Evolutionary conservation across 2,113 vertebrate genomes (phyloP).

Genomic region (Procapra przewalskii): DNA sequence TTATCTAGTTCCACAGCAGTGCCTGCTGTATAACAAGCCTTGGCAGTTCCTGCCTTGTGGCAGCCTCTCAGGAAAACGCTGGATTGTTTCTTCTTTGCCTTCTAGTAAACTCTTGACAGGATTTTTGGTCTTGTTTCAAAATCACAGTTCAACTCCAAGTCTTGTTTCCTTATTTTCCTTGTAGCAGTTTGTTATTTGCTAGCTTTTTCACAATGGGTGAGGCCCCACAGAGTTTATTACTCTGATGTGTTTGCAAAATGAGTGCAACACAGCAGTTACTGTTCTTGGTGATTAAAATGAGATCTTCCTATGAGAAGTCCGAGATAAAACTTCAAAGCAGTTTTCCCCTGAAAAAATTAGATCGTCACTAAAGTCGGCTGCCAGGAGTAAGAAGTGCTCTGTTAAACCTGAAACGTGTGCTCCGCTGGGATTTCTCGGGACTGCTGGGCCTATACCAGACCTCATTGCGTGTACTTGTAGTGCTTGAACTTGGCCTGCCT

Average conservation of each 20-base stretch:
- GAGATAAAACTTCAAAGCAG: not conserved
- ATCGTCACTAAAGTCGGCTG: not conserved
- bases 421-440: not conserved
- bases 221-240: not conserved
- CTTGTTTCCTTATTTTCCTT: not conserved
- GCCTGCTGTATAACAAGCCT: not conserved
- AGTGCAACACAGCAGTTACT: not conserved
- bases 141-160: not conserved
- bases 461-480: not conserved
- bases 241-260: not conserved
- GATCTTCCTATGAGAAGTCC: not conserved
- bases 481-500: not conserved
- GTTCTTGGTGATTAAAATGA: conserved; percentile 3
- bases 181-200: not conserved
- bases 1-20: not conserved
- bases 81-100: not conserved
- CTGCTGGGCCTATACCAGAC: not conserved
- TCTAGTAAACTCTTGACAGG: not conserved
- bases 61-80: not conserved
- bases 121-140: not conserved
- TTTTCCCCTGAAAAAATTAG: not conserved
- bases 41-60: not conserved
- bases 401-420: not conserved
- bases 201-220: not conserved
- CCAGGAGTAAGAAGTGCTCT: not conserved